A percentile compares a stretch with the other conserved stretches of the same genome.
phyloP scores from a whole-genome alignment of 2,797 vertebrate genomes.

The Fratercula arctica region DNA sequence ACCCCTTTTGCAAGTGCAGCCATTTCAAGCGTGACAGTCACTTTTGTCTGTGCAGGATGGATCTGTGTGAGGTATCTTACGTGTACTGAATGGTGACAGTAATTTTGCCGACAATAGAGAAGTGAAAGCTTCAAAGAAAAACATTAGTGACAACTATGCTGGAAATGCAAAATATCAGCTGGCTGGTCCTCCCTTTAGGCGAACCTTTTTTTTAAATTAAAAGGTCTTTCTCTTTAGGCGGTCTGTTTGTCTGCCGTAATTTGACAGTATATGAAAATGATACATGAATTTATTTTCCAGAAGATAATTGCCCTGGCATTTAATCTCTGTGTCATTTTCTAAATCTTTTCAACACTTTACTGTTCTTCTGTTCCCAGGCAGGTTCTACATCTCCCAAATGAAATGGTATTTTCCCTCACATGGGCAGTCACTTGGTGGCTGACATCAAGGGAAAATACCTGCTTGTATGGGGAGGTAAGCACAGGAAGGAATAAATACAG shows the following conservation, averaged over 20 bases:
- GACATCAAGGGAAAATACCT: neutral
- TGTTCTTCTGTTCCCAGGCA: neutral
- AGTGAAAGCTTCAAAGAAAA: conserved; percentile 12
- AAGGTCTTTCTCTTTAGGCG: neutral
- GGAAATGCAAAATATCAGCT: conserved; percentile 15
- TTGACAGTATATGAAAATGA: neutral
- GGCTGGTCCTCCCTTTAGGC: neutral
- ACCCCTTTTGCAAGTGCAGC: neutral
- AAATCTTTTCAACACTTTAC: neutral
- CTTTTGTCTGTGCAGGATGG: neutral
- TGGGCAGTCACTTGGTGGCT: neutral
- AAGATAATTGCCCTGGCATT: neutral
- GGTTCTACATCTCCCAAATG: neutral
- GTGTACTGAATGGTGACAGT: neutral
- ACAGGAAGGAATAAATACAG: neutral
- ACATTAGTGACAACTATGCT: neutral
- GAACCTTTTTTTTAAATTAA: neutral
- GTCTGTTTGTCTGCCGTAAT: neutral
- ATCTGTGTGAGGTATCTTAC: neutral
- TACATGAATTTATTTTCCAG: neutral
- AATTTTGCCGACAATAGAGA: neutral
- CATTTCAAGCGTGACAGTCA: neutral
- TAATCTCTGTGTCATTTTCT: neutral
- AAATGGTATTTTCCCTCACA: neutral
- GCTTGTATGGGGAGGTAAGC: neutral